Base-by-base conservation (phyloP, 2,888 invertebrate species). In the Lithophane leautieri region DNA sequence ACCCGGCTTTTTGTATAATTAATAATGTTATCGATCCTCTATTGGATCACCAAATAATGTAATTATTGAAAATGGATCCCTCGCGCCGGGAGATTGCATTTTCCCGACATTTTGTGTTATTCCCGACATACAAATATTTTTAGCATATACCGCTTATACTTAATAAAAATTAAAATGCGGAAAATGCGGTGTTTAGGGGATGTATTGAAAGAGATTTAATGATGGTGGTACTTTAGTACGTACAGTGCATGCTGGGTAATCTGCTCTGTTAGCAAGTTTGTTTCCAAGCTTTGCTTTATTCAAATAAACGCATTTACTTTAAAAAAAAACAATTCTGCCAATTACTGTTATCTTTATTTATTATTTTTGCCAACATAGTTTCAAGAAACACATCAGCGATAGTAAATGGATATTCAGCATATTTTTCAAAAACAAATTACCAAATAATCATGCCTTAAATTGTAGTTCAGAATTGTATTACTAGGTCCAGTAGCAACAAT, bases 41-140 rank as follows among this genome's bases (percentile, higher is more conserved):
- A 25, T 42, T 14, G 42, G 28, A 69, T 72, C 76, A 14, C 19
- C 6, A 60, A 65, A 63, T 71, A 76, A 81, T 68, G 52, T 65
- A 68, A 76, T 80, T 76, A 80, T 67, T 63, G 66, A 54, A 42
- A 81, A 76, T 60, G 67, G 68, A 42, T 69, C 16, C 19, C 34
- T 50, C 42, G 42, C 67, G 44, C 52, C 50, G 22, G 22, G 54
- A n/a, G 42, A 22, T 19, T 54, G 52, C 34, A 56, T 60, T 63
- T 78, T 25, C 2, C 4, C 40, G 16, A 47, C 52, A 63, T 40
- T 54, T 60, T 25, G 9, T 12, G 28, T 65, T 52, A 79, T 63
- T 42, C 28, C 19, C 34, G 4, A 28, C 54, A 14, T 7, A n/a
- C 11, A 34, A 34, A 81, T 19, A 70, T 65, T 56, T 52, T 68